phyloP scores from a whole-genome alignment of 2,888 invertebrate species.

The Achlya flavicornis region DNA sequence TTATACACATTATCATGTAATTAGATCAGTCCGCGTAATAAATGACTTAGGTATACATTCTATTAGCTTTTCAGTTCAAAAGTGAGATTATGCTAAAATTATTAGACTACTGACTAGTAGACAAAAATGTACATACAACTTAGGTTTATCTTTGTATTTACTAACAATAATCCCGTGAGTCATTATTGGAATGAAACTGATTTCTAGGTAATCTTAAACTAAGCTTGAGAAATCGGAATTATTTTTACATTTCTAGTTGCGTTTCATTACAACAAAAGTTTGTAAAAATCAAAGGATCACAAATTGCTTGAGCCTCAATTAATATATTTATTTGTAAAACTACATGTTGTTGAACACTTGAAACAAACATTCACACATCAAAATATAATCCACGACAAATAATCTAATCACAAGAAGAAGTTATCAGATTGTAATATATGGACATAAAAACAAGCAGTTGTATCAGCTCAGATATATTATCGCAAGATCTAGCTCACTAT shows the following conservation, averaged over 20 bases:
- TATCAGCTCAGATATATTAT: background rate
- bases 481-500: constrained; percentile 5
- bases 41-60: constrained; percentile 18
- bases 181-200: constrained; percentile 2
- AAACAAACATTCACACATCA: background rate
- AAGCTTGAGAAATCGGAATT: background rate
- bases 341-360: background rate
- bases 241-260: background rate
- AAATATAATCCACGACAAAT: constrained; percentile 5
- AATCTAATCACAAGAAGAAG: constrained; percentile 5
- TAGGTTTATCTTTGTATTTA: constrained; percentile 28
- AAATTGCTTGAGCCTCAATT: background rate
- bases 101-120: constrained; percentile 74
- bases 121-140: constrained; percentile 60
- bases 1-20: background rate
- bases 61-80: constrained; percentile 21
- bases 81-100: constrained; percentile 43
- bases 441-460: constrained; percentile 4
- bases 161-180: constrained; percentile 6
- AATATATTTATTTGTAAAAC: background rate
- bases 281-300: background rate
- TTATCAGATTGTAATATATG: background rate
- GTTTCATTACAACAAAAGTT: background rate
- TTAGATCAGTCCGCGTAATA: background rate
- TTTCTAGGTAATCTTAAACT: background rate